Evolutionary conservation across 2,113 vertebrate genomes (phyloP), one percentile per base, ranked within the genome.

Genomic region (Entomyzon cyanotis): DNA sequence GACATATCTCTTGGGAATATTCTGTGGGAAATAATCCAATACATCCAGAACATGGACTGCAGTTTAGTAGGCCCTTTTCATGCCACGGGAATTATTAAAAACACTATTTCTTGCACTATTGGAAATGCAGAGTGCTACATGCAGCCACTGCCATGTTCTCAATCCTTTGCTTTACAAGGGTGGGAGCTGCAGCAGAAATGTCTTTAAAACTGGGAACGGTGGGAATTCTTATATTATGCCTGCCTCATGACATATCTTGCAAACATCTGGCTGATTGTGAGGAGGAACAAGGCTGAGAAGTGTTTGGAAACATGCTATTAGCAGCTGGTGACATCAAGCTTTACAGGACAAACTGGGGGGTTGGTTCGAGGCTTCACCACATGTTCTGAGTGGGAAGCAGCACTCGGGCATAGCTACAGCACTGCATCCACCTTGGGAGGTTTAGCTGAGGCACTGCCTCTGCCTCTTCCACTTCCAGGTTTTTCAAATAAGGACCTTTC

Each of bases 321-420:
- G 85, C 89, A 93, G 84, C 76, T 92, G 87, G 63, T 86, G 80
- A 87, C 90, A 95, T 65, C 58, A 52, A 78, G 84, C 88, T 87
- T 52, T 74, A 92, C 63, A 84, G 87, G 89, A 77, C 46, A 28
- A 85, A 94, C 79, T n/a, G 27, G 20, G 71, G 24, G 35, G 55
- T 42, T 81, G 73, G 63, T 87, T 6, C 31, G 77, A 80, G 55
- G 28, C 80, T 90, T 46, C 55, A 14, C 47, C 49, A 42, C 11
- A 12, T 2, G 5, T 30, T 25, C 27, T 6, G 17, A 94, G 49
- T 7, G 39, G 56, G 58, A 71, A 80, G 46, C 27, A 86, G 75
- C 10, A 37, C 56, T 39, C 8, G 1, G 62, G 70, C 60, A 52
- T 63, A 63, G 55, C 78, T 46, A 63, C 73, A 69, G 65, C 39